Evolutionary conservation across 2,797 vertebrate genomes (phyloP), one percentile per base, ranked within the genome.

Genomic region (Typhlichthys subterraneus): DNA sequence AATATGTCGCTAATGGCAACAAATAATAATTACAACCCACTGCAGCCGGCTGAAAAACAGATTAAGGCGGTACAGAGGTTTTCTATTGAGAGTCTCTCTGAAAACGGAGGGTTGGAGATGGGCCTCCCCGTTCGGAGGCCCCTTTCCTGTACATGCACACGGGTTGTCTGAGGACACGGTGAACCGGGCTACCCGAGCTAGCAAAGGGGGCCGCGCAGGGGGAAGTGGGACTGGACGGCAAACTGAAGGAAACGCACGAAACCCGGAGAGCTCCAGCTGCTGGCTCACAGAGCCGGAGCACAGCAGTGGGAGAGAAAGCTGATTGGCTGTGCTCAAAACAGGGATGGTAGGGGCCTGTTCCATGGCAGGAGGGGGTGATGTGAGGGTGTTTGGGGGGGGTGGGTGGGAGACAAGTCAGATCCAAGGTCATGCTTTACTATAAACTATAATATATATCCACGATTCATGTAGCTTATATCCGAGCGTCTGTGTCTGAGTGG

Each of bases 91-190:
- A 84, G 63, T 80, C 62, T 81, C 78, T 82, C 62, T 15, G 62
- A 73, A 82, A 85, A 79, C 67, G 11, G 68, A 84, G 80, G 74
- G 59, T 77, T 77, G 72, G 82, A 89, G 84, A 87, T 88, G 87
- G 87, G 88, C 88, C 87, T 91, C 88, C 90, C 88, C 70, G 76
- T 76, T 88, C 85, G 76, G 75, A 86, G 92, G 90, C 91, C 92
- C 87, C 91, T 92, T 92, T 92, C 89, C 89, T 93, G 88, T 89
- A 84, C 80, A 85, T 90, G 83, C 80, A 80, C 81, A 90, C 61
- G 88, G 91, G 91, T 93, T 93, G 89, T 93, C 90, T 93, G 82
- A 93, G 92, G 92, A 93, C 92, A 93, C 90, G 75, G 84, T 92
- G 91, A 93, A 93, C 92, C 87, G 83, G 89, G 88, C 88, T 91